phyloP scores from a whole-genome alignment of 2,113 vertebrate genomes.

The Phaethornis superciliosus region DNA sequence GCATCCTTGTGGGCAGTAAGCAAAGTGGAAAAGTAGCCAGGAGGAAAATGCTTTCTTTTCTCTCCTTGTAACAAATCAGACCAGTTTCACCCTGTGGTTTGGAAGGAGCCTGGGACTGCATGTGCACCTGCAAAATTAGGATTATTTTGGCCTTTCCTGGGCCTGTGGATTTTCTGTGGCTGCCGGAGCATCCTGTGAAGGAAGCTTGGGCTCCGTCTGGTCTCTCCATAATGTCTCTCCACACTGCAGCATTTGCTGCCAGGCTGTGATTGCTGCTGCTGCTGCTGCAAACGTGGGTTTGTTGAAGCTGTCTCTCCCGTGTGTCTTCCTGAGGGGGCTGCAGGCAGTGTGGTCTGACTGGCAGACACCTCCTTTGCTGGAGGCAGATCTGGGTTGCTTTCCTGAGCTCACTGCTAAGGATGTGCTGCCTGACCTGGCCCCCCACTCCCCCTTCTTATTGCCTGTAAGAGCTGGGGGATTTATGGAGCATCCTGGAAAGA shows the following conservation, averaged over 20 bases:
- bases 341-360: fast-evolving
- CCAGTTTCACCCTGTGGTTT: not conserved
- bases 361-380: not conserved
- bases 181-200: not conserved
- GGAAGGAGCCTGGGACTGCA: fast-evolving
- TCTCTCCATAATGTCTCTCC: fast-evolving
- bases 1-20: fast-evolving
- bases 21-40: not conserved
- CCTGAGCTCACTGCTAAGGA: not conserved
- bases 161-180: not conserved
- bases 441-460: not conserved
- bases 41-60: not conserved
- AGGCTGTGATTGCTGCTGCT: fast-evolving
- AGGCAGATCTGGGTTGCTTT: not conserved
- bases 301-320: fast-evolving
- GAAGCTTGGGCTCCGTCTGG: not conserved
- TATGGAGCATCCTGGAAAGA: not conserved
- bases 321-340: fast-evolving
- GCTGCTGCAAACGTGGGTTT: fast-evolving
- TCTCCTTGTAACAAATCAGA: not conserved
- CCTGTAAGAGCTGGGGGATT: not conserved
- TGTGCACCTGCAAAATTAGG: not conserved
- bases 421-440: not conserved
- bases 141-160: not conserved
- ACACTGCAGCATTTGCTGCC: not conserved